These are phyloP conservation scores for Montipora cactus DNA, from an alignment of 64 coral and sea anemone genomes.

Conservation along the genomic window DNA sequence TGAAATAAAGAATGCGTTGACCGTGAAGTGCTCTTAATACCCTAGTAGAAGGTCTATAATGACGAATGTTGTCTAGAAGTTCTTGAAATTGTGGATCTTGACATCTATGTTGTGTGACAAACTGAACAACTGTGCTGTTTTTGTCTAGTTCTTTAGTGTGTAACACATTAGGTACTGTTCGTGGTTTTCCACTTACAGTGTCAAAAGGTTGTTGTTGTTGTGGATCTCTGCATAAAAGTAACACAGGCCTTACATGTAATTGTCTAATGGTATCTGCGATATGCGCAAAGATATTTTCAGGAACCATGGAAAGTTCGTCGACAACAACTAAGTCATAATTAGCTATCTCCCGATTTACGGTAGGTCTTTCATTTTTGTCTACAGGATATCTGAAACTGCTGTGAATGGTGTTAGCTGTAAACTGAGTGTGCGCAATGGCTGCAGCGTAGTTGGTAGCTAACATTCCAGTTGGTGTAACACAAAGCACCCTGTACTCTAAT, in stretches of 20 bases:
- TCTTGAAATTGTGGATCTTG: too few relatives aligned
- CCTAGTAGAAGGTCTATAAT: too few relatives aligned
- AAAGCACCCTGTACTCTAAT: neutral
- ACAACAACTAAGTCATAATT: neutral
- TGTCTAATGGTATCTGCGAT: neutral
- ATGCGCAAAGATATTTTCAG: neutral
- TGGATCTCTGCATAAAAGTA: neutral
- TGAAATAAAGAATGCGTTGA: too few relatives aligned
- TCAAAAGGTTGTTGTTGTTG: neutral
- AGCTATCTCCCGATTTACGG: neutral
- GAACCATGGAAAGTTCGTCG: neutral
- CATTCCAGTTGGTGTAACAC: neutral
- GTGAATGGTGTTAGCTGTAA: conserved; percentile 5
- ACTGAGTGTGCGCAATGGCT: neutral
- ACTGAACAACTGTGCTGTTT: too few relatives aligned
- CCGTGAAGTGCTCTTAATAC: too few relatives aligned
- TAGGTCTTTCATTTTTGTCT: neutral
- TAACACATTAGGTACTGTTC: neutral
- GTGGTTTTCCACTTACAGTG: neutral
- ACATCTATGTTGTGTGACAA: too few relatives aligned
- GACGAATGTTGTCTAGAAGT: too few relatives aligned
- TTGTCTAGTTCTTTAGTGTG: neutral
- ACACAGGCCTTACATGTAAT: neutral
- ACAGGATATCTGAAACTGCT: conserved; percentile 38
- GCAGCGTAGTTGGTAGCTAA: neutral